Evolutionary conservation across 2,888 invertebrate species (phyloP).

Genomic region (Troilus luridus): DNA sequence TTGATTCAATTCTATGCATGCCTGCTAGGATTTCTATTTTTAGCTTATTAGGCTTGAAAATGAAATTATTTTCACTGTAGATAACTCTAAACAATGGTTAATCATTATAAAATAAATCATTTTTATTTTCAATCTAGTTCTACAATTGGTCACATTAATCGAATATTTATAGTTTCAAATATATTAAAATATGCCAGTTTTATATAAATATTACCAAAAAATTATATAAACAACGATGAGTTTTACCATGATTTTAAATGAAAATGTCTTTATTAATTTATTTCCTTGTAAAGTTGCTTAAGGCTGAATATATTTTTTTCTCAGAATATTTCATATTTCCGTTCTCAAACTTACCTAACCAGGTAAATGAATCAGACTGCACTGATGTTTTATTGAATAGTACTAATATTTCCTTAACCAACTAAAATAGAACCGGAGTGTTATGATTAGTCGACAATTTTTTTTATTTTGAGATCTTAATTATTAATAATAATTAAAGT

Average conservation of each 20-base stretch:
- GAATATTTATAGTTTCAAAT: background rate
- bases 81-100: background rate
- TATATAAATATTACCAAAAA: background rate
- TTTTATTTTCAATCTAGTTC: background rate
- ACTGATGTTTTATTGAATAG: background rate
- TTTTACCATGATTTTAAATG: background rate
- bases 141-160: background rate
- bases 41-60: background rate
- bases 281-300: background rate
- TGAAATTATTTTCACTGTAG: background rate
- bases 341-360: background rate
- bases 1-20: background rate
- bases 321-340: too few relatives aligned
- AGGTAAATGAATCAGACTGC: background rate
- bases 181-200: too few relatives aligned
- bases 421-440: background rate
- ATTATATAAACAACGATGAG: background rate
- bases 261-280: background rate
- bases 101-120: background rate
- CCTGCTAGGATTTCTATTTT: background rate
- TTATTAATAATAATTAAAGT: background rate
- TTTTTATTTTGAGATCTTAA: background rate
- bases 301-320: too few relatives aligned
- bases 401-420: background rate
- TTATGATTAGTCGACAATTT: background rate